phyloP scores from a whole-genome alignment of 30 jellyfish, hydroid and myxozoan species.

The Sanderia malayensis region DNA sequence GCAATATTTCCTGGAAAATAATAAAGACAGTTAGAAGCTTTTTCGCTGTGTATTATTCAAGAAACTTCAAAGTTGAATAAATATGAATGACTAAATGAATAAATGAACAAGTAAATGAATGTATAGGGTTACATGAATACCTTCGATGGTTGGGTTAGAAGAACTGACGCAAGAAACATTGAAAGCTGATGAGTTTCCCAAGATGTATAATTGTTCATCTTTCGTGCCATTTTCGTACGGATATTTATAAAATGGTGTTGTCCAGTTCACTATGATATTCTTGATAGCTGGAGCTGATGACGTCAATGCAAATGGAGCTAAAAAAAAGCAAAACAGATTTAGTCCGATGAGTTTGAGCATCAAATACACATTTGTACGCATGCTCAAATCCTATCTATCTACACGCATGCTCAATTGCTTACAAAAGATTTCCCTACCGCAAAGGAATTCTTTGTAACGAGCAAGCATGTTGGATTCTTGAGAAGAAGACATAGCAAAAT shows the following conservation, averaged over 20 bases:
- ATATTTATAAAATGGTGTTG: conserved; percentile 25
- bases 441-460: conserved; percentile 50
- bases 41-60: too few relatives aligned
- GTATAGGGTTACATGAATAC: too few relatives aligned
- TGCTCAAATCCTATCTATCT: too few relatives aligned
- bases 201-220: conserved; percentile 2
- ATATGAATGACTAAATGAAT: too few relatives aligned
- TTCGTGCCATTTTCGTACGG: conserved; percentile 41
- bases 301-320: conserved; percentile 56
- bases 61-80: too few relatives aligned
- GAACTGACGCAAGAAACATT: conserved; percentile 42
- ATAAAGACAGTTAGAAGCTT: too few relatives aligned
- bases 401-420: too few relatives aligned
- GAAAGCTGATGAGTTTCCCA: conserved; percentile 13
- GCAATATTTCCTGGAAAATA: too few relatives aligned
- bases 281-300: conserved; percentile 50
- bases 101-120: too few relatives aligned
- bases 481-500: conserved; percentile 26
- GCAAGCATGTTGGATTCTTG: conserved; percentile 24
- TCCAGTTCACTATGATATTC: conserved; percentile 44
- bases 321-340: not conserved
- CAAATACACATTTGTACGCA: too few relatives aligned
- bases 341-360: too few relatives aligned
- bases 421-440: conserved; percentile 72
- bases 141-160: conserved; percentile 56